Percentiles rank a stretch among this genome's conserved stretches.
Evolutionary conservation across 2,888 invertebrate species (phyloP).

Genomic region (Gryllus longicercus): DNA sequence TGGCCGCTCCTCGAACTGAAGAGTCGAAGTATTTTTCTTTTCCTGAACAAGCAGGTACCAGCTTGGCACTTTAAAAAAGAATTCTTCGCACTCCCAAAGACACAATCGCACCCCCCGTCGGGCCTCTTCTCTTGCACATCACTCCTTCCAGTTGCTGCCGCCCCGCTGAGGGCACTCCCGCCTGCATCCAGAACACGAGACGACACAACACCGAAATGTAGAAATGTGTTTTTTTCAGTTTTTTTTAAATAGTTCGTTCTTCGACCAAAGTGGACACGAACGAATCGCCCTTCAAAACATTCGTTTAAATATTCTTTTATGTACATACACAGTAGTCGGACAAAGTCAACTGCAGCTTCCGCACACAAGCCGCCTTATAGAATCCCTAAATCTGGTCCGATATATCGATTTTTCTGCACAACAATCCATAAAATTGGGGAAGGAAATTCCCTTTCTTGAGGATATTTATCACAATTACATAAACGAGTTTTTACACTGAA

Average conservation of each 20-base stretch:
- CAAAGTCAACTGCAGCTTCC: background rate
- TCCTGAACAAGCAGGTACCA: no score
- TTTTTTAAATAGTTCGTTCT: background rate
- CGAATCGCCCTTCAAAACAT: background rate
- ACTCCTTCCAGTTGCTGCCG: background rate
- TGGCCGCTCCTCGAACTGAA: background rate
- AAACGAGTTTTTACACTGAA: background rate
- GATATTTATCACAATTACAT: slow-evolving; percentile 10
- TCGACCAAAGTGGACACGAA: background rate
- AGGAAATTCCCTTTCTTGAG: background rate
- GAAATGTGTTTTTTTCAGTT: background rate
- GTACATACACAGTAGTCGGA: slow-evolving; percentile 6
- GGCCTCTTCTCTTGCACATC: background rate
- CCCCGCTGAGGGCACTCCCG: background rate
- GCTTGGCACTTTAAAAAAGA: no score
- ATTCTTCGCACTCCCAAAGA: no score
- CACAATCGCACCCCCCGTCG: background rate
- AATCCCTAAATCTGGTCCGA: background rate
- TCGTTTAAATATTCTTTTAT: background rate
- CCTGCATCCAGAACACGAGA: background rate
- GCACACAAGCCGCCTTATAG: background rate
- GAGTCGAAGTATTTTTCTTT: no score
- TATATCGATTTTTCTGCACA: background rate
- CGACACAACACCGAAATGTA: background rate
- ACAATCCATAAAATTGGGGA: slow-evolving; percentile 1